A percentile compares a stretch with the other conserved stretches of the same genome.
These are phyloP conservation scores for Theristus sp. DNA, from an alignment of 2,888 invertebrate species.

Conservation along the genomic window DNA sequence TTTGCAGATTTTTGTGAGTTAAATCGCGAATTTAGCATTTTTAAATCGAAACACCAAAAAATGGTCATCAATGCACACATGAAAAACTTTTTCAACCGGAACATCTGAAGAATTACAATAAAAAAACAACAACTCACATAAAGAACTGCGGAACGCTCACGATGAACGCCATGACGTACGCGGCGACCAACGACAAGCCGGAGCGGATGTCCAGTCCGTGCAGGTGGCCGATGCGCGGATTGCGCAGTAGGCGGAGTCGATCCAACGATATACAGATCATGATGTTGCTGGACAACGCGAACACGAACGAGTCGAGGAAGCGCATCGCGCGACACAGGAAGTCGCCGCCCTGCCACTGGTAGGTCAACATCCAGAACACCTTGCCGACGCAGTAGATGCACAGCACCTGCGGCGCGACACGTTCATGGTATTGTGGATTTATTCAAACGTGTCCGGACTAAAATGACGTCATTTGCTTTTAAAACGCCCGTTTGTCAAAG, in stretches of 20 bases:
- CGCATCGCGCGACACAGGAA: conserved; percentile 2
- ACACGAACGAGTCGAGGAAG: neutral
- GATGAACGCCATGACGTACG: neutral
- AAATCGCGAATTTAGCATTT: no score
- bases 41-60: no score
- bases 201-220: neutral
- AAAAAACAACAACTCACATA: no score
- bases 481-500: no score
- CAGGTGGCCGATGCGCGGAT: neutral
- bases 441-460: no score
- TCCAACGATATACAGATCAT: neutral
- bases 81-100: no score
- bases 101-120: no score
- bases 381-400: conserved; percentile 5
- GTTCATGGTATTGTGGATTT: no score
- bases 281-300: neutral
- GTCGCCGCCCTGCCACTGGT: conserved; percentile 5
- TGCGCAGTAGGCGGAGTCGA: neutral
- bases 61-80: no score
- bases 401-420: conserved; percentile 1
- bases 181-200: neutral
- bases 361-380: conserved; percentile 8
- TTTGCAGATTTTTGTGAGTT: no score
- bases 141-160: no score
- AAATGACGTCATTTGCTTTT: no score